These are phyloP conservation scores for Ceyx margarethae DNA, from an alignment of 2,113 vertebrate species.

Conservation along the genomic window DNA sequence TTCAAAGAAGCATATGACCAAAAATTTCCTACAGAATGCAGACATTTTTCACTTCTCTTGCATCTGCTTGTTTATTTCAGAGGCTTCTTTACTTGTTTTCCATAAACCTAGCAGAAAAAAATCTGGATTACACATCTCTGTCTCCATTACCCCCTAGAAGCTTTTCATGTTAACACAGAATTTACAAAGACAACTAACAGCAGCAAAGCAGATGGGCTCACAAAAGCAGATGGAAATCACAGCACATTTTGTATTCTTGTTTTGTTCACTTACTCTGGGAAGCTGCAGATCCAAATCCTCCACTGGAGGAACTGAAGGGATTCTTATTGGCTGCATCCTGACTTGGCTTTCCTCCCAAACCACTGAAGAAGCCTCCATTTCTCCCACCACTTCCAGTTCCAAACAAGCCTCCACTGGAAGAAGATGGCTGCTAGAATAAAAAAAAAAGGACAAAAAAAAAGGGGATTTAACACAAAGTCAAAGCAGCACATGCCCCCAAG, in stretches of 20 bases:
- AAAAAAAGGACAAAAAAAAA: background rate
- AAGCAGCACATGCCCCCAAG: background rate
- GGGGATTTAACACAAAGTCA: background rate
- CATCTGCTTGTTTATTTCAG: background rate
- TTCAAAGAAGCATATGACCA: background rate
- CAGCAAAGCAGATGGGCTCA: conserved; percentile 10
- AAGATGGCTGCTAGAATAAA: conserved; percentile 68
- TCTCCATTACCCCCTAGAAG: background rate
- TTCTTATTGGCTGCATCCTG: conserved; percentile 97
- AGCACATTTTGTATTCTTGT: conserved; percentile 12
- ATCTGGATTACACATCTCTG: background rate
- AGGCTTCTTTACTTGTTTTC: background rate
- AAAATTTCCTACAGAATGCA: background rate
- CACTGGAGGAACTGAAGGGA: conserved; percentile 83
- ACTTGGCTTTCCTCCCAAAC: conserved; percentile 94
- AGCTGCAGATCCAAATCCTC: conserved; percentile 74
- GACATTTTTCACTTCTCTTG: background rate
- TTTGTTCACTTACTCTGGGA: conserved; percentile 73
- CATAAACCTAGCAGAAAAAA: background rate
- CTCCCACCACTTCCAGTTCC: conserved; percentile 77
- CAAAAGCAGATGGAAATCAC: conserved; percentile 16
- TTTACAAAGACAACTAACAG: background rate
- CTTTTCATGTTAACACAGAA: background rate
- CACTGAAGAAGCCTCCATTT: conserved; percentile 89
- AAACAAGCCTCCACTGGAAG: conserved; percentile 82